Conservation (phyloP, 2,797 vertebrate species). For the Centroberyx gerrardi region DNA sequence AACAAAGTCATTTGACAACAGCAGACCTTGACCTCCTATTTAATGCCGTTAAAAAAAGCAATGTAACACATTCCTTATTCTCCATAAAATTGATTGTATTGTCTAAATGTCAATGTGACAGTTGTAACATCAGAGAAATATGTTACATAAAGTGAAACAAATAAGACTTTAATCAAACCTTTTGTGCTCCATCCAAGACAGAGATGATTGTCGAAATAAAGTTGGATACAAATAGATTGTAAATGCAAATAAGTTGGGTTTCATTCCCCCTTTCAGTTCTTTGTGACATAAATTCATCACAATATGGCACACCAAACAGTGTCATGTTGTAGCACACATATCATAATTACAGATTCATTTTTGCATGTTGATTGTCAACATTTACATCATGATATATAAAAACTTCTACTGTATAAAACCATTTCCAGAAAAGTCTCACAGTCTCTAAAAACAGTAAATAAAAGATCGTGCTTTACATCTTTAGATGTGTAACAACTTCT, state of each 20-base stretch:
- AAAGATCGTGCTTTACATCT: not conserved
- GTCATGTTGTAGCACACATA: constrained; percentile 14
- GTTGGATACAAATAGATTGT: constrained; percentile 33
- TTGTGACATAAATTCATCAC: not conserved
- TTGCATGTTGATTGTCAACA: constrained; percentile 28
- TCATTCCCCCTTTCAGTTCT: not conserved
- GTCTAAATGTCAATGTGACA: not conserved
- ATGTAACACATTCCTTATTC: not conserved
- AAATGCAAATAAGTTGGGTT: constrained; percentile 7
- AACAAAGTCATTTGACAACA: not conserved
- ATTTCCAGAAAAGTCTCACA: constrained; percentile 7
- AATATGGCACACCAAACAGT: constrained; percentile 27
- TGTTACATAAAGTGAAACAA: not conserved
- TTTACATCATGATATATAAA: constrained; percentile 38
- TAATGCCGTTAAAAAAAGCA: constrained; percentile 7
- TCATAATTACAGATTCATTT: constrained; percentile 18
- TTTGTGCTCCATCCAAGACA: constrained; percentile 8
- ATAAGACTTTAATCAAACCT: constrained; percentile 10
- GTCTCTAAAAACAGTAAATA: constrained; percentile 9
- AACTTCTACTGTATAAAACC: not conserved
- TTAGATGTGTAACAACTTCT: constrained; percentile 15
- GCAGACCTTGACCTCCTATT: constrained; percentile 11
- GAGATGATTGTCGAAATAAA: constrained; percentile 15
- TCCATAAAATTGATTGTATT: not conserved
- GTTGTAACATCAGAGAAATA: not conserved